These are phyloP conservation scores for Hestina assimilis DNA, from an alignment of 1,140 invertebrate species.

Conservation along the genomic window DNA sequence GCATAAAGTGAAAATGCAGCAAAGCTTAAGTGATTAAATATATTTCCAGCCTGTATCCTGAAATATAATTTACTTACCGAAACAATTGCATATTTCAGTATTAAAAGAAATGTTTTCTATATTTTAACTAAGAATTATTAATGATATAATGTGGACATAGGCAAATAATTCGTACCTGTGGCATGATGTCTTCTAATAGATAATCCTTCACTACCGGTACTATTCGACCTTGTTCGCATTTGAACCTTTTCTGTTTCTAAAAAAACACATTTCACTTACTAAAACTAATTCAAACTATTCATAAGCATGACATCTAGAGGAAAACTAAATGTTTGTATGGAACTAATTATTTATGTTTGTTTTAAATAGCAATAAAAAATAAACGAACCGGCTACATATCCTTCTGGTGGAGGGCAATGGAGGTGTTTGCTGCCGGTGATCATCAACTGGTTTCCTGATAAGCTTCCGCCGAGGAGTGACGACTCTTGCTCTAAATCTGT, in stretches of 20 bases:
- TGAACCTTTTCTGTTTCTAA: constrained; percentile 79
- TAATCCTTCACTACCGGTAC: constrained; percentile 78
- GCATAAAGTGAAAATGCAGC: constrained; percentile 31
- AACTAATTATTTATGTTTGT: neutral
- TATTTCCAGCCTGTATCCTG: neutral
- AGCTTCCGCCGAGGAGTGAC: constrained; percentile 60
- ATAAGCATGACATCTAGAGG: constrained; percentile 7
- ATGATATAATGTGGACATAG: neutral
- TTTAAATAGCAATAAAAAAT: neutral
- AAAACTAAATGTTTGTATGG: neutral
- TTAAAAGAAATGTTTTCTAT: no score
- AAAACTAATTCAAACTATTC: constrained; percentile 8
- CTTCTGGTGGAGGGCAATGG: constrained; percentile 85
- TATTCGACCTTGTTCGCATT: constrained; percentile 81
- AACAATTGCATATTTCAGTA: neutral
- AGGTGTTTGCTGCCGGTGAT: constrained; percentile 87
- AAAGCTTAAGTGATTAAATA: constrained; percentile 28
- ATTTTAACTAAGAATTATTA: neutral
- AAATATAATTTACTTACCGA: constrained; percentile 7
- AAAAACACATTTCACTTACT: constrained; percentile 11
- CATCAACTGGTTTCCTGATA: constrained; percentile 86
- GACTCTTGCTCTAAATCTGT: constrained; percentile 60
- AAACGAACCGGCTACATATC: constrained; percentile 74
- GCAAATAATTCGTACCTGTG: constrained; percentile 58
- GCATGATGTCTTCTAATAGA: constrained; percentile 79